Evolutionary conservation across 2,113 vertebrate genomes (phyloP).

Genomic region (Phalacrocorax carbo): DNA sequence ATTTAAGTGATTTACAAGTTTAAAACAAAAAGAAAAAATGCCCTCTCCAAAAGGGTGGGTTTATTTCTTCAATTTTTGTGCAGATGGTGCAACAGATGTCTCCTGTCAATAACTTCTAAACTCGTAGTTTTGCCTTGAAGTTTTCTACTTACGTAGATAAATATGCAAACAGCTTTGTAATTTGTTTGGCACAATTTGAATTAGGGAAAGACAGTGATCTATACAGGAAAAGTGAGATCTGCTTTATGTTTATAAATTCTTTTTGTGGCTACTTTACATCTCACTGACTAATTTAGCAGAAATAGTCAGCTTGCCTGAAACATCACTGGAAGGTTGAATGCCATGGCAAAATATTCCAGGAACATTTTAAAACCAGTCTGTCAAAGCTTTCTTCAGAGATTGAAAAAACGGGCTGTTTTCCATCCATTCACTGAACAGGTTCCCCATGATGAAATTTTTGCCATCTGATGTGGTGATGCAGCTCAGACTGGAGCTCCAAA

Average conservation of each 20-base stretch:
- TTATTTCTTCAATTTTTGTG: conserved; percentile 21
- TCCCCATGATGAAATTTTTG: not conserved
- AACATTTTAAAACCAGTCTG: not conserved
- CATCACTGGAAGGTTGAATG: not conserved
- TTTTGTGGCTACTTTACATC: not conserved
- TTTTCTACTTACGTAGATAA: conserved; percentile 19
- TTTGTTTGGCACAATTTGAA: not conserved
- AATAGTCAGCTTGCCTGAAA: not conserved
- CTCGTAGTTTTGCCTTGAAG: conserved; percentile 24
- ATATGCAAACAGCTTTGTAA: not conserved
- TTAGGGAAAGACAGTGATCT: not conserved
- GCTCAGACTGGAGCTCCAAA: not conserved
- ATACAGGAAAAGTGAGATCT: conserved; percentile 1
- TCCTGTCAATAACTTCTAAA: conserved; percentile 46
- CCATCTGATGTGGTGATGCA: not conserved
- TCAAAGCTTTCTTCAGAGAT: not conserved
- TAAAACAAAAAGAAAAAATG: not conserved
- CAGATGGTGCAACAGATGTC: conserved; percentile 65
- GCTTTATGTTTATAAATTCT: not conserved
- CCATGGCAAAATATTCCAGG: not conserved
- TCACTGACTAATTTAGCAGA: not conserved
- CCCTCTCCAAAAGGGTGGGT: not conserved
- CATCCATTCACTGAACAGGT: not conserved
- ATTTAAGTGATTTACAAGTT: not conserved
- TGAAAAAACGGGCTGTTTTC: not conserved